Evolutionary conservation across 2,113 vertebrate species (phyloP), one percentile per base, ranked within the genome.

Genomic region (Hyperoodon ampullatus): DNA sequence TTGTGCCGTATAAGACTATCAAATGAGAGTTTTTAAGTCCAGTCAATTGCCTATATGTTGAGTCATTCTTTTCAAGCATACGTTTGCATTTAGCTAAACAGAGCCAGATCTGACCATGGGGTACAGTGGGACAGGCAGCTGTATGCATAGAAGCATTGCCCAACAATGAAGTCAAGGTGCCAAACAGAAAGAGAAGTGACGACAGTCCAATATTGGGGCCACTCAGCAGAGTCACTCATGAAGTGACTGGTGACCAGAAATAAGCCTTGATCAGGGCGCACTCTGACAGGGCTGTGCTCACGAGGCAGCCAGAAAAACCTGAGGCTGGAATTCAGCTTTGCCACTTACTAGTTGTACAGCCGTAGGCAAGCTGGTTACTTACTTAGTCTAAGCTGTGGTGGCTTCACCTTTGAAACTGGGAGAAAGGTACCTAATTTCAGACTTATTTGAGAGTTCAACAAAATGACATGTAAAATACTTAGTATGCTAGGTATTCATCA

Each of bases 31-130:
- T 80, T 85, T 87, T 74, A 89, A 60, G 30, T 1, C 18, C 35
- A 80, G 24, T 68, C 72, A 60, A 3, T 53, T 87, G 15, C 6
- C 5, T 74, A 0, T 21, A 72, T 60, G 4, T 65, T 53, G 44
- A 92, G 3, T 2, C 63, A 70, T 63, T 77, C 61, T 70, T 85
- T 84, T 13, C 16, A 90, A 68, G 33, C 26, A 78, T 33, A 61
- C 92, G 24, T 81, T 86, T 91, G 72, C 74, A 68, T 5, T 94
- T 33, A 94, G 53, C 33, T 85, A 86, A 89, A 39, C 0, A 84
- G 66, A 96, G 28, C n/a, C 74, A 81, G 19, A 39, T 47, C 23
- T 61, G 53, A 53, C 26, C 12, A 3, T 24, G 42, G 26, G 12
- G 74, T 61, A 16, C 33, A 78, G 50, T 55, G n/a, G 9, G 21